phyloP scores from a whole-genome alignment of 1,140 invertebrate species.

The Lepidurus couesii region DNA sequence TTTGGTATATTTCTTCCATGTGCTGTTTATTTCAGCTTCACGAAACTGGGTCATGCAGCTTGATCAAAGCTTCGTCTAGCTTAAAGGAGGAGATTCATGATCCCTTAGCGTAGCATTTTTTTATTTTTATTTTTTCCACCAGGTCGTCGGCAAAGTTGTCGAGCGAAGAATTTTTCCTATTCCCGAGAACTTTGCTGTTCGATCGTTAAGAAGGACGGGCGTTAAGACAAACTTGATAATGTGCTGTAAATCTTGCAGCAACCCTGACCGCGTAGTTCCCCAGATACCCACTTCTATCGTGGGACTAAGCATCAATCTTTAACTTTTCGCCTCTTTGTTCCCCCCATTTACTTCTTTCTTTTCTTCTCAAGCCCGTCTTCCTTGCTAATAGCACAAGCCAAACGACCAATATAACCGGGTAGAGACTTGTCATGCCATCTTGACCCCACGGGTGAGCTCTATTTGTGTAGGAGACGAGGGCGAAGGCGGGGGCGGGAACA shows the following conservation, averaged over 20 bases:
- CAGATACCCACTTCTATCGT: background rate
- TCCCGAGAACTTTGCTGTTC: background rate
- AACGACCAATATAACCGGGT: background rate
- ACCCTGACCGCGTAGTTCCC: constrained; percentile 10
- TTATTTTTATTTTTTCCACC: background rate
- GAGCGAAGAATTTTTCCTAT: background rate
- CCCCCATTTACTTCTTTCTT: background rate
- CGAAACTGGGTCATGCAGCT: background rate
- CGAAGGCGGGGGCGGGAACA: background rate
- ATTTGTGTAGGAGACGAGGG: background rate
- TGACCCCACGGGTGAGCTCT: background rate
- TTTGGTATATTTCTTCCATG: background rate
- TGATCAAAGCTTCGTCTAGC: constrained; percentile 5
- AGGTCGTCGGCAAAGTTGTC: background rate
- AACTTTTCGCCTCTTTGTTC: background rate
- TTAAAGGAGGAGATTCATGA: background rate
- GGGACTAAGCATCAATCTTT: background rate
- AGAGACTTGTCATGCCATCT: background rate
- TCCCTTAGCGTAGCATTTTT: background rate
- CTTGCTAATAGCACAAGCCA: background rate
- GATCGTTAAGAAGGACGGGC: background rate
- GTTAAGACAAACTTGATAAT: background rate
- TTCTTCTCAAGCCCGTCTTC: no score
- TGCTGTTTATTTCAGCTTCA: background rate
- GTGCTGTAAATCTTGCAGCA: background rate